Evolutionary conservation across 2,888 invertebrate species (phyloP), one percentile per base, ranked within the genome.

Genomic region (Netelia inedita): DNA sequence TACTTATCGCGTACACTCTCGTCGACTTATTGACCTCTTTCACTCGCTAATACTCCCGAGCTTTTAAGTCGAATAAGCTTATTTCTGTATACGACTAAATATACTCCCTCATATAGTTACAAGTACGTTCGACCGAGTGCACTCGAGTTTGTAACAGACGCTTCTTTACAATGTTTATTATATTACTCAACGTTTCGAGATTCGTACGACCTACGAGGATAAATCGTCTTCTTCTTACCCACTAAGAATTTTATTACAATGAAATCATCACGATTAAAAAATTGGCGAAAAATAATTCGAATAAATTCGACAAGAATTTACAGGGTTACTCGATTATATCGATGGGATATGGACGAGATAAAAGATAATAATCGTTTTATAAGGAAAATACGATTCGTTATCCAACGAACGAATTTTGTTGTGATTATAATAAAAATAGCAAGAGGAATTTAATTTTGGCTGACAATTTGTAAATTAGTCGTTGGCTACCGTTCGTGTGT

Each of bases 1-100:
- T 85, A 85, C 85, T 85, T 85, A 82, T 82, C 75, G 79, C 79
- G 65, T 57, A 35, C 72, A 78, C 66, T 82, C 59, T n/a, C 55
- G 19, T 19, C 71, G 68, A 76, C 75, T 85, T 82, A 82, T 85
- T 85, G 82, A 85, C 82, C 85, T 82, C 79, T 82, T 82, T 85
- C 43, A 79, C 53, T 81, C 65, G 66, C 65, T 14, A 14, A 9
- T 3, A 57, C 57, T 57, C 57, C 16, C 57, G 9, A 57, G 57
- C 10, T 19, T 57, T 19, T 19, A 16, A 16, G 9, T 19, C 57
- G 57, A 57, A 19, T 57, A 57, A 19, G 16, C 8, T 16, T 21
- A 21, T 57, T 0, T 19, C 5, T 57, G 9, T 57, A 57, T 57
- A 19, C 10, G 14, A 14, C 2, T 46, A 46, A 6, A 46, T 46